Percentiles rank a stretch among this genome's conserved stretches.
phyloP scores from a whole-genome alignment of 2,888 invertebrate genomes.

The Gastracanthus pulcherrimus region DNA sequence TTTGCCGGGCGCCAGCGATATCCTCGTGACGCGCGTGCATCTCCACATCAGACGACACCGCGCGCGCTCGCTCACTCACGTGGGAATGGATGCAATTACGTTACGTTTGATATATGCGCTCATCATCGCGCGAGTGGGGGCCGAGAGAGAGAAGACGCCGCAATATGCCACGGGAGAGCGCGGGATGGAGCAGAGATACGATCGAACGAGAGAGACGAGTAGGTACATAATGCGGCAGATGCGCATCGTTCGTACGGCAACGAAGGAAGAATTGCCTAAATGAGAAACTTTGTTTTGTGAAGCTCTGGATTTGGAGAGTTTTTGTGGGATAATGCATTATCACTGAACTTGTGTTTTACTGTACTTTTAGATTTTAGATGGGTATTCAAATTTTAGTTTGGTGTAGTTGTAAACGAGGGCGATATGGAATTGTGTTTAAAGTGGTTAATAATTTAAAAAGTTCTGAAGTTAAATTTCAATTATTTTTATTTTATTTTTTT shows the following conservation, averaged over 20 bases:
- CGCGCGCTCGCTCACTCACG: slow-evolving; percentile 44
- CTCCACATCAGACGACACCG: slow-evolving; percentile 54
- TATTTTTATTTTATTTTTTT: too few relatives aligned
- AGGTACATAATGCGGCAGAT: slow-evolving; percentile 22
- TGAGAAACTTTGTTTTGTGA: too few relatives aligned
- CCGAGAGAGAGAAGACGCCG: neutral
- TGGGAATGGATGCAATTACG: slow-evolving; percentile 68
- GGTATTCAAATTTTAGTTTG: neutral
- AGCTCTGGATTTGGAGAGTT: neutral
- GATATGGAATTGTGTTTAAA: too few relatives aligned
- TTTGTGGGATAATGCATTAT: neutral
- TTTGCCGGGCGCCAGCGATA: neutral
- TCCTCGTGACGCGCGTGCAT: neutral
- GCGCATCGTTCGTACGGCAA: neutral
- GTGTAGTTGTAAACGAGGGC: neutral
- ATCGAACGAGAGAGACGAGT: slow-evolving; percentile 26
- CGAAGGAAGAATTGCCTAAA: slow-evolving; percentile 13
- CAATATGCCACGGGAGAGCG: neutral
- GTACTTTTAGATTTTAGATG: too few relatives aligned
- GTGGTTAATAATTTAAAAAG: too few relatives aligned
- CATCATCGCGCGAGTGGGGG: slow-evolving; percentile 34
- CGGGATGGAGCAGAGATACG: neutral
- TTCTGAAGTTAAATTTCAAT: too few relatives aligned
- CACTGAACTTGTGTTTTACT: too few relatives aligned
- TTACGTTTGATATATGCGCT: slow-evolving; percentile 50